Base-by-base conservation (phyloP, 64 coral and sea anemone genomes). In the Montipora cactus region DNA sequence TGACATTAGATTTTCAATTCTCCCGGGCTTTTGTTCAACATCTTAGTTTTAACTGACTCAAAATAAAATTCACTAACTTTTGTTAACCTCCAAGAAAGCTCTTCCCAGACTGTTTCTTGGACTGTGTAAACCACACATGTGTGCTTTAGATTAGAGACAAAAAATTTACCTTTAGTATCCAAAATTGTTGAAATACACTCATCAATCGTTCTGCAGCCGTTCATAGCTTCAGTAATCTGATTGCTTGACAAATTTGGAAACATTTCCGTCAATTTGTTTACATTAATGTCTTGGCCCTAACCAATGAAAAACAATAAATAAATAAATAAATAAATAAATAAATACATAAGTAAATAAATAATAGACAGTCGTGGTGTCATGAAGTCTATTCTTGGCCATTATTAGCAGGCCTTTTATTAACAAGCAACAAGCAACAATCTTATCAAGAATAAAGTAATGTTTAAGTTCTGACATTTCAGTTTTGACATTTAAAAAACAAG, bases 161-260 rank as follows among this genome's bases (percentile, higher is more conserved):
- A 57, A 57, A 57, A 48, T 47, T 79, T 46, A 79, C 76, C 46
- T 47, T 15, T 79, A 50, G 44, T 51, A 49, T 79, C 76, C 37
- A 79, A 12, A 79, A 79, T 79, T 79, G 76, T 49, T 79, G 76
- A 79, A 79, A 79, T 49, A 48, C 76, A 79, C 13, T 49, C 76
- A 79, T 79, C 47, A 49, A 79, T 79, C 48, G 76, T 79, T 79
- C 18, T 49, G 46, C 46, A 79, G 48, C 76, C 46, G 0, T 79
- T 19, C 46, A 79, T 47, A 49, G 76, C 76, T 79, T 79, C 44
- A 49, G 46, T 79, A 48, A 79, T 79, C 46, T 79, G 76, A 25
- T 25, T 49, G 46, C 48, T 49, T 49, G 44, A 79, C 76, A 49
- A 48, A 49, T 79, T 79, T 47, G 76, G 76, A 49, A 79, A 21